These are phyloP conservation scores for Antechinus flavipes DNA, from an alignment of 2,113 vertebrate species.

Conservation along the genomic window DNA sequence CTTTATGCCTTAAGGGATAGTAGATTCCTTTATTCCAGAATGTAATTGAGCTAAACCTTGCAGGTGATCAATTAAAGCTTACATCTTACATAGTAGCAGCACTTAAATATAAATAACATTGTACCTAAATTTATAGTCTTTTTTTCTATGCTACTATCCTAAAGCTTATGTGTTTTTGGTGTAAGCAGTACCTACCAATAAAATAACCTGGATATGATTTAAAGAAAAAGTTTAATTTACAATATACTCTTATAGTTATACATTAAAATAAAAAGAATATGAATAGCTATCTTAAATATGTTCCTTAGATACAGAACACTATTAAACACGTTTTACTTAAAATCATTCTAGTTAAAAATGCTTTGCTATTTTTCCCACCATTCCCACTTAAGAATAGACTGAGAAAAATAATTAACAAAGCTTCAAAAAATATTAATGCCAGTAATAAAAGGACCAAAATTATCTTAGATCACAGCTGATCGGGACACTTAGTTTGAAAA, in stretches of 20 bases:
- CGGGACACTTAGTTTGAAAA: conserved; percentile 49
- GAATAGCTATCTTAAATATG: conserved; percentile 80
- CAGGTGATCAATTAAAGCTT: conserved; percentile 45
- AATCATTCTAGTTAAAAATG: conserved; percentile 54
- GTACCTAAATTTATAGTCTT: conserved; percentile 21
- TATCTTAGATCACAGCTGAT: conserved; percentile 53
- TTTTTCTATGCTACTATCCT: conserved; percentile 48
- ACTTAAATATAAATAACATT: conserved; percentile 52
- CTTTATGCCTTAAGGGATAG: conserved; percentile 57
- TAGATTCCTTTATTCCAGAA: conserved; percentile 27
- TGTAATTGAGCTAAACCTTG: conserved; percentile 35
- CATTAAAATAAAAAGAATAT: conserved; percentile 76
- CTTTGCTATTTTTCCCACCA: conserved; percentile 60
- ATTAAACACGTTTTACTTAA: conserved; percentile 67
- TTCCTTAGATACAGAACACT: conserved; percentile 81
- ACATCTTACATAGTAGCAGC: conserved; percentile 29
- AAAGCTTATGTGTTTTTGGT: conserved; percentile 68
- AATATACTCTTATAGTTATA: conserved; percentile 68
- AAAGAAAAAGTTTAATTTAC: conserved; percentile 65
- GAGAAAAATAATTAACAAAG: conserved; percentile 51
- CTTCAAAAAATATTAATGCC: conserved; percentile 59
- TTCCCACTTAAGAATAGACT: conserved; percentile 33
- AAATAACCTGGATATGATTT: conserved; percentile 83
- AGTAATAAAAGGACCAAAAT: conserved; percentile 20
- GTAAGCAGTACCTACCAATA: conserved; percentile 78